These are phyloP conservation scores for Caenorhabditis briggsae DNA, from an alignment of 1,140 invertebrate genomes.

Conservation along the genomic window DNA sequence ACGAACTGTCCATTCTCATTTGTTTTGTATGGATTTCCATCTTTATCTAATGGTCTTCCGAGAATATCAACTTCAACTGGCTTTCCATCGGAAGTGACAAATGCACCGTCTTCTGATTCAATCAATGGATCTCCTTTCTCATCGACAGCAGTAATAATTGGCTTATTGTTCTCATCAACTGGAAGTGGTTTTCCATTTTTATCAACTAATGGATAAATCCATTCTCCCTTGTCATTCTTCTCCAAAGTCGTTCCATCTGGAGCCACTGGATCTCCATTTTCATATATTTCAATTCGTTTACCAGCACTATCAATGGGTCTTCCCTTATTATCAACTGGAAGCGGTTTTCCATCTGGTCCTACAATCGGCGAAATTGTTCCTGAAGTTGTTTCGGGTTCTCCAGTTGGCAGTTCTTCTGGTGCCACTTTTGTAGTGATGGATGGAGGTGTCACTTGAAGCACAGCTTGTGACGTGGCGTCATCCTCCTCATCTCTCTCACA, in stretches of 20 bases:
- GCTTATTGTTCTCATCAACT: slow-evolving; percentile 61
- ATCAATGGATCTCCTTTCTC: slow-evolving; percentile 47
- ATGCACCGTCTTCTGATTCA: slow-evolving; percentile 48
- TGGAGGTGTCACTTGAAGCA: slow-evolving; percentile 66
- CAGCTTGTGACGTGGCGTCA: slow-evolving; percentile 9
- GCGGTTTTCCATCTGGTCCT: slow-evolving; percentile 68
- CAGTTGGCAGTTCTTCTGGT: slow-evolving; percentile 65
- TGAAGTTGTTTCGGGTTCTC: slow-evolving; percentile 34
- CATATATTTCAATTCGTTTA: slow-evolving; percentile 56
- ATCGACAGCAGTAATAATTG: slow-evolving; percentile 65
- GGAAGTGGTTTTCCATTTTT: slow-evolving; percentile 62
- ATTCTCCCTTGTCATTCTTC: slow-evolving; percentile 70
- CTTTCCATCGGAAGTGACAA: slow-evolving; percentile 51
- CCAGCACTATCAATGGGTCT: slow-evolving; percentile 57
- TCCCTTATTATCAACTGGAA: slow-evolving; percentile 61
- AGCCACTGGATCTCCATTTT: slow-evolving; percentile 64
- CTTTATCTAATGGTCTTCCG: slow-evolving; percentile 55
- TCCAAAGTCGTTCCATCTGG: slow-evolving; percentile 69
- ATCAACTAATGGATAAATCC: slow-evolving; percentile 69
- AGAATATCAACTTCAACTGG: slow-evolving; percentile 53
- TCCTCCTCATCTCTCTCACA: slow-evolving; percentile 68
- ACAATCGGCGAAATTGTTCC: slow-evolving; percentile 60
- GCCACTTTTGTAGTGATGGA: slow-evolving; percentile 52
- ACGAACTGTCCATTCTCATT: slow-evolving; percentile 43
- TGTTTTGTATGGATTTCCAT: slow-evolving; percentile 57